A percentile compares a stretch with the other conserved stretches of the same genome.
phyloP scores from a whole-genome alignment of 1,140 invertebrate species.

The Colletes latitarsis region DNA sequence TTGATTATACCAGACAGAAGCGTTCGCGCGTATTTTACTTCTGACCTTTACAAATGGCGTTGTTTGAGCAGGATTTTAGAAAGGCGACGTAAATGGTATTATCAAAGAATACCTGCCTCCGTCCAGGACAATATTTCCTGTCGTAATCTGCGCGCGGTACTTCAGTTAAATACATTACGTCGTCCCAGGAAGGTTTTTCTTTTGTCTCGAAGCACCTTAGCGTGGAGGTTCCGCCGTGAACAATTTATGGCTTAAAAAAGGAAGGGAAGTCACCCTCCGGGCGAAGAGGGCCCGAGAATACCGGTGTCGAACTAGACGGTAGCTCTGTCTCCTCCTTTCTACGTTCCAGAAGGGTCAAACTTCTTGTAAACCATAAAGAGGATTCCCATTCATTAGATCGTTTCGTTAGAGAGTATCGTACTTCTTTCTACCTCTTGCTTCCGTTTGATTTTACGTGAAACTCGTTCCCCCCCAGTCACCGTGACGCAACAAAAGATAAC shows the following conservation, averaged over 20 bases:
- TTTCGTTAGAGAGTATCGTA: constrained; percentile 67
- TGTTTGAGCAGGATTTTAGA: constrained; percentile 28
- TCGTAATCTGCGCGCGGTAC: constrained; percentile 74
- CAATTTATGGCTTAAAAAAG: constrained; percentile 77
- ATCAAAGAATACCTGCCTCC: constrained; percentile 47
- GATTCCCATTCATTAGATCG: constrained; percentile 80
- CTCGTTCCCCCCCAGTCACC: not conserved
- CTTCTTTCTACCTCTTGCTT: constrained; percentile 18
- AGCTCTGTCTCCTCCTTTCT: constrained; percentile 42
- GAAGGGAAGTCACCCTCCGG: constrained; percentile 53
- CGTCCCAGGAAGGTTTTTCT: constrained; percentile 74
- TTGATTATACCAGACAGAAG: not conserved
- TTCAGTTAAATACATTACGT: constrained; percentile 79
- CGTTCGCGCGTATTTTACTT: not conserved
- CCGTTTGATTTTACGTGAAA: constrained; percentile 1
- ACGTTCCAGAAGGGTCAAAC: constrained; percentile 74
- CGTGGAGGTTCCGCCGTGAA: constrained; percentile 69
- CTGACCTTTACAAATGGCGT: constrained; percentile 4
- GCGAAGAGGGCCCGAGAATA: constrained; percentile 64
- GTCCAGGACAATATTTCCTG: constrained; percentile 74
- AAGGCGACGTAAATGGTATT: constrained; percentile 22
- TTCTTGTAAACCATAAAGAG: constrained; percentile 82
- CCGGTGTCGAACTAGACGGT: constrained; percentile 69
- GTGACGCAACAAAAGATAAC: not conserved
- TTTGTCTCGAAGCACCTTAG: constrained; percentile 77